Conservation (phyloP, 1,140 invertebrate species). For the Plectus sambesii region DNA sequence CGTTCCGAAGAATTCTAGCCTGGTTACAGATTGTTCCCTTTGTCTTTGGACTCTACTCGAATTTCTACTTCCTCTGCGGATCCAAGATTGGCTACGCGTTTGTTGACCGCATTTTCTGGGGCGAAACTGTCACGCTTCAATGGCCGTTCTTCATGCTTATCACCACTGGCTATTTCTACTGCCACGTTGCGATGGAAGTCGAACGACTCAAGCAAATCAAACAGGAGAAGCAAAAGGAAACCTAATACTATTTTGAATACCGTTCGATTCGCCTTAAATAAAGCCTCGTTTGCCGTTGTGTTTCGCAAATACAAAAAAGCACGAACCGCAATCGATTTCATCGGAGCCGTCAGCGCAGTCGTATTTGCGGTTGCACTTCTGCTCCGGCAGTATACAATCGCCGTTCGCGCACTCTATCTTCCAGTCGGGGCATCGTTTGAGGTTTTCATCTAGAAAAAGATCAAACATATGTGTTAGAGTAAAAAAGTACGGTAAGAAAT, state of each 20-base stretch:
- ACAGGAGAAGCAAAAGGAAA: conserved; percentile 15
- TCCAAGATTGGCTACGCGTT: conserved; percentile 37
- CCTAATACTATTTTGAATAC: conserved; percentile 3
- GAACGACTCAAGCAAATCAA: conserved; percentile 16
- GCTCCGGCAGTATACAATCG: conserved; percentile 50
- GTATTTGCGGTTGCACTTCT: conserved; percentile 52
- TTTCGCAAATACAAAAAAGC: no score
- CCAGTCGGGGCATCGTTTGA: conserved; percentile 47
- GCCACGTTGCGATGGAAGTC: conserved; percentile 27
- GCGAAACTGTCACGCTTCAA: conserved; percentile 41
- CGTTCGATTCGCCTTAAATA: background rate
- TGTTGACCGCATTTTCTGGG: conserved; percentile 41
- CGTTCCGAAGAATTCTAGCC: conserved; percentile 37
- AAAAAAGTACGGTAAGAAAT: conserved; percentile 13
- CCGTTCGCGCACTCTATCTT: conserved; percentile 53
- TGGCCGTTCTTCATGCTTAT: conserved; percentile 43
- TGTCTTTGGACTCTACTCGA: conserved; percentile 43
- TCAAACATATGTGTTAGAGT: no score
- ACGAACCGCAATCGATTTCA: conserved; percentile 49
- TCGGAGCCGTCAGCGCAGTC: conserved; percentile 56
- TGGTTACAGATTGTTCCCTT: conserved; percentile 42
- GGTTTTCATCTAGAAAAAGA: no score
- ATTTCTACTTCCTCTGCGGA: conserved; percentile 45
- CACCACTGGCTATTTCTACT: conserved; percentile 39
- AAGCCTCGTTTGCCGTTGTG: no score